These are phyloP conservation scores for Petrocephalus sullivani DNA, from an alignment of 2,797 vertebrate species.

Conservation along the genomic window DNA sequence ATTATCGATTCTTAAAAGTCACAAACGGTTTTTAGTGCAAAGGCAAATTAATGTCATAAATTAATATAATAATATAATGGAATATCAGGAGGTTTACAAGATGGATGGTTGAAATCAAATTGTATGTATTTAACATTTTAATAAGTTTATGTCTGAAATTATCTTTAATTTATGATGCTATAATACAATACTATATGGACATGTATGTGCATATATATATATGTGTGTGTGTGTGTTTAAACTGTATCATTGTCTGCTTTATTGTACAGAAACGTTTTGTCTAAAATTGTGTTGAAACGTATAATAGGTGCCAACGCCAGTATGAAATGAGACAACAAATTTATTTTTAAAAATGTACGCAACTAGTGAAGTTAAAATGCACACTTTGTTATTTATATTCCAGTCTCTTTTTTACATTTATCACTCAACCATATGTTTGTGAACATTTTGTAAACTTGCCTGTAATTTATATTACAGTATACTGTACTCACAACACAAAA, in stretches of 20 bases:
- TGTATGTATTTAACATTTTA: neutral
- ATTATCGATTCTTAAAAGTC: neutral
- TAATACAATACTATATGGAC: neutral
- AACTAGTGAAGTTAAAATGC: neutral
- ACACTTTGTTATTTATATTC: constrained; percentile 1
- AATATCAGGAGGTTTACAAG: neutral
- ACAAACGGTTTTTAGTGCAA: neutral
- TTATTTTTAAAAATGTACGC: neutral
- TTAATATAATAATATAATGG: neutral
- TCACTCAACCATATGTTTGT: neutral
- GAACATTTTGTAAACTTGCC: neutral
- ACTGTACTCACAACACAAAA: neutral
- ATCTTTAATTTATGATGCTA: neutral
- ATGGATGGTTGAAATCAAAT: neutral
- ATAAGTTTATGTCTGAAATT: neutral
- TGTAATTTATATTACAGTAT: neutral
- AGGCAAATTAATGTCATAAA: neutral
- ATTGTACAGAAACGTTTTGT: neutral
- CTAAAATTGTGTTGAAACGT: neutral
- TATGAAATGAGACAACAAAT: neutral
- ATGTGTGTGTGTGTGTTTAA: neutral
- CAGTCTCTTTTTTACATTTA: neutral
- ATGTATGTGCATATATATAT: neutral
- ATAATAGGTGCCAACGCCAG: neutral
- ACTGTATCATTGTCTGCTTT: neutral